Evolutionary conservation across 2,113 vertebrate genomes (phyloP).

Genomic region (Corydoras sp.): DNA sequence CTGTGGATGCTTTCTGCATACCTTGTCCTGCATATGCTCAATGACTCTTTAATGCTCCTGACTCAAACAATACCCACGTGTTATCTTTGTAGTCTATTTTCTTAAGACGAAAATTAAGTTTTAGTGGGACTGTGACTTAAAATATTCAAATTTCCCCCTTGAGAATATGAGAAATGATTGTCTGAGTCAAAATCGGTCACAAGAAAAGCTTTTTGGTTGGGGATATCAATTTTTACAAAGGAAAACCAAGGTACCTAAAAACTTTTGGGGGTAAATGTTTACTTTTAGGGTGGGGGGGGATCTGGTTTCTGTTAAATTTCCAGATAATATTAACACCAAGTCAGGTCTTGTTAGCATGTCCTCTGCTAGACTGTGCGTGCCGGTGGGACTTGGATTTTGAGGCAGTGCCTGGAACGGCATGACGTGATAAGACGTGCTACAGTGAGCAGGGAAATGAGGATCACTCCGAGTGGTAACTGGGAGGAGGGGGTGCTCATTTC

Average conservation of each 20-base stretch:
- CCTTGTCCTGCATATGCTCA: conserved; percentile 68
- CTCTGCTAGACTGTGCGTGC: conserved; percentile 42
- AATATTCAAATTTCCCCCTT: too few relatives aligned
- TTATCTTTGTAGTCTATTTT: conserved; percentile 43
- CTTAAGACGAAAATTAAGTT: not conserved
- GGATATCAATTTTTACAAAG: too few relatives aligned
- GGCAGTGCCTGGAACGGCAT: conserved; percentile 54
- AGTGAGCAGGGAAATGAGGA: conserved; percentile 65
- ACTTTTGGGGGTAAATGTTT: too few relatives aligned
- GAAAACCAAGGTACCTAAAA: too few relatives aligned
- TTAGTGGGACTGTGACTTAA: too few relatives aligned
- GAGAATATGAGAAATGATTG: too few relatives aligned
- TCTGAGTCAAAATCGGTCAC: too few relatives aligned
- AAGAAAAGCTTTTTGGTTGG: too few relatives aligned
- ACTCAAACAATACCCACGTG: conserved; percentile 62
- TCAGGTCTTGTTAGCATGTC: conserved; percentile 62
- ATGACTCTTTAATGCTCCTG: conserved; percentile 79
- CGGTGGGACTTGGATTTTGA: conserved; percentile 37
- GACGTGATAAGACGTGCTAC: conserved; percentile 63
- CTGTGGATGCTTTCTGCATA: conserved; percentile 63
- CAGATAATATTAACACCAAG: conserved; percentile 21
- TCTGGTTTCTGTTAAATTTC: conserved; percentile 19
- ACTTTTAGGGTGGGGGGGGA: not conserved
- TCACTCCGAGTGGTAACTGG: conserved; percentile 51
- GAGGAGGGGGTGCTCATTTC: conserved; percentile 43